Evolutionary conservation across 2,888 invertebrate genomes (phyloP), one percentile per base, ranked within the genome.

Genomic region (Drosophila engyochracea): DNA sequence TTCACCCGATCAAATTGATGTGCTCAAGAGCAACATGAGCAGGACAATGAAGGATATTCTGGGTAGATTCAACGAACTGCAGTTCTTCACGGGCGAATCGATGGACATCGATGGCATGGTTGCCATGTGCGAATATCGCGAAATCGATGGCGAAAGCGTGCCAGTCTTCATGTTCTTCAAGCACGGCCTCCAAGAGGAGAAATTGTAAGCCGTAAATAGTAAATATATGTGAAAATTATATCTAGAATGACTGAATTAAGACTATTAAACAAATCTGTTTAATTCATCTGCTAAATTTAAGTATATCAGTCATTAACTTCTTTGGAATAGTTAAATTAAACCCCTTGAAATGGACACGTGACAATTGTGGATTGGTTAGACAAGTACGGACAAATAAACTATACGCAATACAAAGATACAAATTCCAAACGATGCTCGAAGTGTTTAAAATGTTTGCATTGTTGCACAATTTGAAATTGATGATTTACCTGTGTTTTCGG

Each of bases 131-230:
- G 98, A 98, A 93, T 99, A 98, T 94, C 96, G 98, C 92, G 98
- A 98, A 76, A 96, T 97, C 70, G 95, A 97, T 85, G 97, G 97
- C 58, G 95, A 96, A 10, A 96, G 96, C 82, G 95, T 96, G 60
- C 99, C 99, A 57, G 96, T 98, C 85, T 95, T 99, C 93, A 97
- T 98, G 97, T 98, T 98, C 94, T 98, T 98, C 94, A 99, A 98
- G 94, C 98, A 99, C 91, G 99, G 98, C 78, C 95, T 99, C 76
- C 96, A 96, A 73, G 98, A 98, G 94, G 99, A 99, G 94, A 99
- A 99, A 94, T 97, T 97, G 94, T 98, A 97, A 85, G 12, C 39
- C 30, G 7, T 7, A 30, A 30, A 30, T 30, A 30, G 7, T 31
- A 9, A 41, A n/a, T 10, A 10, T n/a, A n/a, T 10, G n/a, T 4